Evolutionary conservation across 2,113 vertebrate genomes (phyloP), one percentile per base, ranked within the genome.

Genomic region (Phyllostomus discolor): DNA sequence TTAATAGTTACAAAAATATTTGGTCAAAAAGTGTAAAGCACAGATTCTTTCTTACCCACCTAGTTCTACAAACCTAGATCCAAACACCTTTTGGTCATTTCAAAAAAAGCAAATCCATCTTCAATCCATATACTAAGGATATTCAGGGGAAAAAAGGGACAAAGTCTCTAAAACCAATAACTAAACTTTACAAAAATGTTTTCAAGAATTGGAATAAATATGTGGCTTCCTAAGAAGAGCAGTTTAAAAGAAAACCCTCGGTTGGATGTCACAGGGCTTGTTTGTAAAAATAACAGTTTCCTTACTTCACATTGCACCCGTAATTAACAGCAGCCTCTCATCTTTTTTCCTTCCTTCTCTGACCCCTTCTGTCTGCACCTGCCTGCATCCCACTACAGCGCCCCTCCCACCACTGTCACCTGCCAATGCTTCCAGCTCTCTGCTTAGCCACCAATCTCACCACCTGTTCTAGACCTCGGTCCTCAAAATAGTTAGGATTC

Each of bases 121-220:
- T 90, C 38, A 50, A 66, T n/a, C 46, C 5, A 78, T n/a, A 89
- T 10, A 75, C 57, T 75, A 94, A 66, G 20, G 66, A 50, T 82
- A 92, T 72, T 85, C 31, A 57, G 59, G 7, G 4, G 43, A 10
- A 64, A 54, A 92, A 88, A 90, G 90, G 5, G 28, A 20, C 17
- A 48, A 14, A 31, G 11, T 50, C 33, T 82, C 80, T 72, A 16
- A 89, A 72, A 8, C 12, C 43, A 78, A 7, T 50, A 91, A 59
- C 4, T 20, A 78, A 89, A 95, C 70, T 35, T 89, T 62, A 88
- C 50, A 72, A 89, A 87, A 95, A 87, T 43, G 10, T 59, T 83
- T 84, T 73, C 15, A 46, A 75, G 70, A 35, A 79, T 1, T 48
- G 24, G 26, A 72, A 80, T 75, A 90, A 90, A 62, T 48, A 38